These are phyloP conservation scores for Platycercus adscitus DNA, from an alignment of 2,113 vertebrate genomes.

Conservation along the genomic window DNA sequence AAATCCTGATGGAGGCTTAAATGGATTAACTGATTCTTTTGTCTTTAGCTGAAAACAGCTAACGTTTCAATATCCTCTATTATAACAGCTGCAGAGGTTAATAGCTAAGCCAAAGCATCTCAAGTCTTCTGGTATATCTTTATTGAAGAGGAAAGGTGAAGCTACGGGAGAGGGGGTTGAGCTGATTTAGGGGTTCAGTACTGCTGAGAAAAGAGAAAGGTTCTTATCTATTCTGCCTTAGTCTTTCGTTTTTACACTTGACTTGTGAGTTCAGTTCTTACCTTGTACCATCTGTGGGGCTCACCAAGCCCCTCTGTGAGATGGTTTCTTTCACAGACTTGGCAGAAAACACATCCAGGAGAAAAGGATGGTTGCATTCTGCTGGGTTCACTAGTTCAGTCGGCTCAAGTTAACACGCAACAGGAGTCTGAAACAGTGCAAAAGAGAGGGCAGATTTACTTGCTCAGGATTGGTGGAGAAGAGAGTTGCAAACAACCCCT, in stretches of 20 bases:
- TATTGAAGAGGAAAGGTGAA: neutral
- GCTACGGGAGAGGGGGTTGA: neutral
- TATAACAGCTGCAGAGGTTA: neutral
- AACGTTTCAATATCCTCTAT: neutral
- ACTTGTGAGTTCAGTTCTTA: neutral
- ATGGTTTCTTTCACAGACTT: rapidly evolving
- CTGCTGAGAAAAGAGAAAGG: neutral
- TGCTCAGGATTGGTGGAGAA: neutral
- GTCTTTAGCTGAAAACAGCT: neutral
- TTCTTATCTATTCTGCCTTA: neutral
- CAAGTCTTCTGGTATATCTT: neutral
- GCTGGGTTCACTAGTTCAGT: neutral
- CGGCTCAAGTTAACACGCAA: rapidly evolving
- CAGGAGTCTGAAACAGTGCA: neutral
- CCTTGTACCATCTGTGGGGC: neutral
- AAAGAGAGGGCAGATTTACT: neutral
- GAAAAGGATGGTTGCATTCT: neutral
- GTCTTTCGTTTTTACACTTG: neutral
- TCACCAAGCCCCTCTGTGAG: neutral
- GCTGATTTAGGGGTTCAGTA: neutral
- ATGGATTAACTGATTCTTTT: neutral
- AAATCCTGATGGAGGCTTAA: neutral
- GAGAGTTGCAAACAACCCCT: neutral
- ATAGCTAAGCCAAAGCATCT: neutral
- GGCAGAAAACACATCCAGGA: neutral